Conservation (phyloP, 2,888 invertebrate species). For the Tenthredo distinguenda region DNA sequence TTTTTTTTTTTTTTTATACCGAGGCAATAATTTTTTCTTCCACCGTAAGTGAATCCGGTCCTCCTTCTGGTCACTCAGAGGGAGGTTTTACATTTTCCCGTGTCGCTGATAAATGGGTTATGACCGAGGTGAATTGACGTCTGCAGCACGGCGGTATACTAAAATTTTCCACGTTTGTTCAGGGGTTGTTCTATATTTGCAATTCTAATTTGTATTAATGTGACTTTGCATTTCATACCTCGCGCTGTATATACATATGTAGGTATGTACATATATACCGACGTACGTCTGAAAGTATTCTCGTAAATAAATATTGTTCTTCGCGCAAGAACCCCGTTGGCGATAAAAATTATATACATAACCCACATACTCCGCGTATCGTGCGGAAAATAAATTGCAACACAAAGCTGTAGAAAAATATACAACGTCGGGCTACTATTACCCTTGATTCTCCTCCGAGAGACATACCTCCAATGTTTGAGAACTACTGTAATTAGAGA, state of each 20-base stretch:
- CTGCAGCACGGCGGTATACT: neutral
- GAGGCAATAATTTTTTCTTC: neutral
- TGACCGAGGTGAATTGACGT: slow-evolving; percentile 1
- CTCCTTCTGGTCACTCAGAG: neutral
- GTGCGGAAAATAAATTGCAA: too few relatives aligned
- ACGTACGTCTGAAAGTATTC: neutral
- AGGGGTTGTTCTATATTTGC: slow-evolving; percentile 14
- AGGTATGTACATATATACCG: neutral
- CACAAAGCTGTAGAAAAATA: neutral
- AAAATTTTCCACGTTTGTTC: slow-evolving; percentile 17
- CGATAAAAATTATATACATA: neutral
- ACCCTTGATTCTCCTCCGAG: neutral
- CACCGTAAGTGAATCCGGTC: neutral
- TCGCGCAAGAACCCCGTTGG: neutral
- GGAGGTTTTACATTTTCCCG: slow-evolving; percentile 9
- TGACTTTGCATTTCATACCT: slow-evolving; percentile 34
- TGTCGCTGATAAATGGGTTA: neutral
- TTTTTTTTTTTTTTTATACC: neutral
- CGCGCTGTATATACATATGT: neutral
- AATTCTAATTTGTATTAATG: slow-evolving; percentile 50
- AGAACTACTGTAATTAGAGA: slow-evolving; percentile 16
- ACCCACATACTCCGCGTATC: too few relatives aligned
- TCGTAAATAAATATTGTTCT: neutral
- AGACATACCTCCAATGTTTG: neutral
- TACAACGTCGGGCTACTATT: neutral